phyloP scores from a whole-genome alignment of 2,888 invertebrate species.

The Timandra comae region DNA sequence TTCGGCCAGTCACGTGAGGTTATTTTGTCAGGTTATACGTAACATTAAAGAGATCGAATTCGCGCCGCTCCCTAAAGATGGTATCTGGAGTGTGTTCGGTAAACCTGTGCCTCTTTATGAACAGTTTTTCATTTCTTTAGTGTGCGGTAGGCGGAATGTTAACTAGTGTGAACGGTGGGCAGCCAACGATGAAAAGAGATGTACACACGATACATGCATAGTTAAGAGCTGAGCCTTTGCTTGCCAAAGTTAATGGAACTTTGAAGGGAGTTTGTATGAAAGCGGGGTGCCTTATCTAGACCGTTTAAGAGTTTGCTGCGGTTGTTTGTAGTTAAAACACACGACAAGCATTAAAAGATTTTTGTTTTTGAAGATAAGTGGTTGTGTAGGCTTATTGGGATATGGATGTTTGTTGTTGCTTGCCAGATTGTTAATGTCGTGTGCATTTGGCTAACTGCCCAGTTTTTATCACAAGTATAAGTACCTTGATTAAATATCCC shows the following conservation, averaged over 20 bases:
- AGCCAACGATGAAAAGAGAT: conserved; percentile 61
- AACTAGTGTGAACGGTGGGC: conserved; percentile 53
- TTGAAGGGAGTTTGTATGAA: conserved; percentile 45
- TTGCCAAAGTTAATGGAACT: conserved; percentile 68
- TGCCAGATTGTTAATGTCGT: conserved; percentile 6
- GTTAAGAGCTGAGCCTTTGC: conserved; percentile 54
- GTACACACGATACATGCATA: conserved; percentile 70
- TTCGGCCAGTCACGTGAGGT: conserved; percentile 12
- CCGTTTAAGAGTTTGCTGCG: conserved; percentile 43
- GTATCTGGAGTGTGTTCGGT: conserved; percentile 42
- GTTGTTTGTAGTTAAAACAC: conserved; percentile 32
- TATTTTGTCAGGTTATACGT: conserved; percentile 24
- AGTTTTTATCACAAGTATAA: conserved; percentile 16
- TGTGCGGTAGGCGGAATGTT: conserved; percentile 36
- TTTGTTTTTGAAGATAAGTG: conserved; percentile 29
- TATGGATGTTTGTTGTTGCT: conserved; percentile 3
- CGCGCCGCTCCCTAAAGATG: conserved; percentile 45
- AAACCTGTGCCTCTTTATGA: conserved; percentile 48
- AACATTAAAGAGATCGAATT: conserved; percentile 51
- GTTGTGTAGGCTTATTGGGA: conserved; percentile 7
- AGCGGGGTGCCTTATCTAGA: conserved; percentile 52
- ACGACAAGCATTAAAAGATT: conserved; percentile 18
- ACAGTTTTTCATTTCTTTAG: conserved; percentile 49
- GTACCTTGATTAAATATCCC: conserved; percentile 15
- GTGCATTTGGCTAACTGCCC: conserved; percentile 16